phyloP scores from a whole-genome alignment of 2,113 vertebrate species.

The Chlorodrepanis virens region DNA sequence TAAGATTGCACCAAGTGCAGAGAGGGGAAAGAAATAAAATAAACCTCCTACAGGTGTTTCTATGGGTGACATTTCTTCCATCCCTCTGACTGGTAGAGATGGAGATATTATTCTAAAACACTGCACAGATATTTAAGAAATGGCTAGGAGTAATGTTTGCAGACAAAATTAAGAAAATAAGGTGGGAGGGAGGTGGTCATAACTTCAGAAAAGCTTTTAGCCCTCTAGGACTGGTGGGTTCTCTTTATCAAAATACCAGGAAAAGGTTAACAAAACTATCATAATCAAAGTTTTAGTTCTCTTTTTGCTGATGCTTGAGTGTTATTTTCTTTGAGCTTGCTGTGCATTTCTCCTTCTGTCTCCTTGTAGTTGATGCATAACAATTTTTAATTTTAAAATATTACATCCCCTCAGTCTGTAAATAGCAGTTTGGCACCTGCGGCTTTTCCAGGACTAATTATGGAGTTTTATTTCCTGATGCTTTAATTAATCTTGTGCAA shows the following conservation, averaged over 20 bases:
- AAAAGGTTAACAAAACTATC: neutral
- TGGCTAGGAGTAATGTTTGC: neutral
- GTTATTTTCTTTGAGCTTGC: neutral
- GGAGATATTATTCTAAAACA: neutral
- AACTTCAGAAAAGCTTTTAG: neutral
- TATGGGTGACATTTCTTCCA: neutral
- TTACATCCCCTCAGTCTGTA: neutral
- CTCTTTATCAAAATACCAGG: neutral
- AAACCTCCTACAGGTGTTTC: neutral
- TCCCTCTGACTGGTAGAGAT: neutral
- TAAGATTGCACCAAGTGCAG: neutral
- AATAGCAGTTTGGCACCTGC: constrained; percentile 22
- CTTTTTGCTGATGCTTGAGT: neutral
- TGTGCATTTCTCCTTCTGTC: neutral
- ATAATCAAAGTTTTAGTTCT: neutral
- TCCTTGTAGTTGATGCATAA: neutral
- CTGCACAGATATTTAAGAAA: neutral
- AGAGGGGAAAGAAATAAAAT: neutral
- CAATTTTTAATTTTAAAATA: constrained; percentile 4
- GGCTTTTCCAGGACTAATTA: constrained; percentile 13
- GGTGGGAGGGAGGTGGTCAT: neutral
- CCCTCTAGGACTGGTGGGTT: neutral
- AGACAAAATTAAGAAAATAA: neutral
- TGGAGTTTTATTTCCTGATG: constrained; percentile 19
- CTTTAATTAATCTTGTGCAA: constrained; percentile 21